Base-by-base conservation (phyloP, 92 coral and sea anemone species). In the Phenganax stokvisi region DNA sequence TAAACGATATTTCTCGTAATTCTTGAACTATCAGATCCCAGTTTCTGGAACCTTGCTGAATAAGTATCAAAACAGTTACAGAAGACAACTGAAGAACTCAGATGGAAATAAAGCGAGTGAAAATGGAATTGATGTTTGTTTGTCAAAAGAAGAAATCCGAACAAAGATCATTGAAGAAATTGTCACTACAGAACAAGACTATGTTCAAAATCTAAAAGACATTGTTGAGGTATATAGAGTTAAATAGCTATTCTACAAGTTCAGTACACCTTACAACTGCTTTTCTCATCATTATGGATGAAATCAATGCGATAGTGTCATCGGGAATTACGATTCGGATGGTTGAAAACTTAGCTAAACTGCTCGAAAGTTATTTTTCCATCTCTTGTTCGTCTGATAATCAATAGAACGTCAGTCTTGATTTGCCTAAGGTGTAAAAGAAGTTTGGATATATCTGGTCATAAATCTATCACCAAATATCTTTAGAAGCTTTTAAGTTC, bases 151-250 rank as follows among this genome's bases (percentile, higher is more conserved):
- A 58, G 96, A 85, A 56, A 90, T 96, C 80, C 92, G 99, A 54
- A 77, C 96, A 28, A 90, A 92, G 69, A 97, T 96, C 31, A 91
- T 96, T 16, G 85, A 88, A 28, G 99, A 96, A 83, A 89, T 96
- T 57, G 88, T 96, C 12, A 89, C 69, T 59, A 96, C 99, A 54
- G 99, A 96, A 81, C 89, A 86, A 74, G 97, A 93, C 63, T 96
- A 96, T 76, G 99, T 96, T 76, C 91, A 96, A 80, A 92, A 92
- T 77, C 80, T 96, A 75, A 86, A 86, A 69, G 96, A 96, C 54
- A 93, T 96, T 27, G 99, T 96, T 1, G 99, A 96, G 91, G 99
- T 96, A 20, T 20, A 20, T 20, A 67, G 31, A 85, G 15, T 70
- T 54, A 30, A 54, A 61, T 7, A 3, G 56, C 9, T 12, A 15